Percentiles rank a stretch among this genome's conserved stretches.
phyloP scores from a whole-genome alignment of 2,113 vertebrate species.

The Hemiscyllium ocellatum region DNA sequence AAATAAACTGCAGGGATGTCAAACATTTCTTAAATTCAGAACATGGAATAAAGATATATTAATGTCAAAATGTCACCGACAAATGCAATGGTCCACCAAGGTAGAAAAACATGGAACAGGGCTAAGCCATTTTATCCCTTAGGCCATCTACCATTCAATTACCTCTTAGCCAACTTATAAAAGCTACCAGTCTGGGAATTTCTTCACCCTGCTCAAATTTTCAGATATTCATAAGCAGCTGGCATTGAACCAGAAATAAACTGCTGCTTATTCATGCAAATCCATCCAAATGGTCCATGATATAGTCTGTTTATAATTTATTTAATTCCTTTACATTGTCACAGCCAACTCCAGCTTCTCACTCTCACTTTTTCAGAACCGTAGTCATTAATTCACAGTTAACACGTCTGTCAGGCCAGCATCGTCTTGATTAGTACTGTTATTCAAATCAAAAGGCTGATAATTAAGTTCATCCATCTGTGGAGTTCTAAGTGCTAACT shows the following conservation, averaged over 20 bases:
- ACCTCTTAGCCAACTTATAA: too few species aligned
- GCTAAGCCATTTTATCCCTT: background rate
- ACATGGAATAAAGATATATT: background rate
- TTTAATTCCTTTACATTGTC: constrained; percentile 36
- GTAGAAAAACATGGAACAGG: background rate
- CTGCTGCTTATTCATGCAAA: constrained; percentile 17
- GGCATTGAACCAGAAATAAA: constrained; percentile 16
- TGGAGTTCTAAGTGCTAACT: constrained; percentile 68
- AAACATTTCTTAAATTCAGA: background rate
- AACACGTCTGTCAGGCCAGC: constrained; percentile 65
- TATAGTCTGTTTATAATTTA: background rate
- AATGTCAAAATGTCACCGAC: background rate
- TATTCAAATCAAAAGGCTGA: constrained; percentile 75
- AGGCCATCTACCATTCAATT: background rate
- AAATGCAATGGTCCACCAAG: background rate
- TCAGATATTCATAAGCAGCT: background rate
- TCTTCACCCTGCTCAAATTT: background rate
- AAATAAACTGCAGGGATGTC: too few species aligned
- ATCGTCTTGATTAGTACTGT: constrained; percentile 73
- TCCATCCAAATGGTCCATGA: constrained; percentile 1
- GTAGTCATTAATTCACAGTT: constrained; percentile 70
- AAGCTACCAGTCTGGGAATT: background rate
- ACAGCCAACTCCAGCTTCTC: constrained; percentile 34
- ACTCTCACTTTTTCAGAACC: constrained; percentile 58
- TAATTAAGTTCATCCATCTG: constrained; percentile 75